phyloP scores from a whole-genome alignment of 2,113 vertebrate genomes.

The Megatriorchis doriae region DNA sequence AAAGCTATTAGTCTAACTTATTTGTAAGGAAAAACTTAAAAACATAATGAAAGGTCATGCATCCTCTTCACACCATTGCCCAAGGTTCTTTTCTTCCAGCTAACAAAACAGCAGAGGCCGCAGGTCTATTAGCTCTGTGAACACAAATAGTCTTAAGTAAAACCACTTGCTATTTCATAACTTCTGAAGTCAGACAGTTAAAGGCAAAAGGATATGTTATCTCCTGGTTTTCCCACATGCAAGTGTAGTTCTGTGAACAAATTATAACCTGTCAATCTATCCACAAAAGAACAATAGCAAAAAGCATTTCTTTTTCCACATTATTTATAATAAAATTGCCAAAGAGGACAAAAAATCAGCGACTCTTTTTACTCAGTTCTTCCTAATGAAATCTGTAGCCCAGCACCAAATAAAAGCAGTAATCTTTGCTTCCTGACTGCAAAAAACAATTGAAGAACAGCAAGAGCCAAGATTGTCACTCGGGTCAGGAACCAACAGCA shows the following conservation, averaged over 20 bases:
- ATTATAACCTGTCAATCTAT: background rate
- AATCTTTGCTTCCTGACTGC: background rate
- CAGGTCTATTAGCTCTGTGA: background rate
- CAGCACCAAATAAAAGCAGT: background rate
- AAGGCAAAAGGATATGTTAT: background rate
- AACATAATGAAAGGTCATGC: background rate
- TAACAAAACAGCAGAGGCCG: background rate
- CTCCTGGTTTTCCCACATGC: background rate
- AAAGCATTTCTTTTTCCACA: background rate
- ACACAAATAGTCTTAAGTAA: background rate
- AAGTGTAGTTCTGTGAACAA: background rate
- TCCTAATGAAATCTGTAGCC: background rate
- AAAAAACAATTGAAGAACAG: background rate
- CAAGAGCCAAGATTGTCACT: background rate
- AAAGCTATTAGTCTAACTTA: background rate
- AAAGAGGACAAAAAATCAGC: background rate
- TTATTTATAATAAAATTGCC: background rate
- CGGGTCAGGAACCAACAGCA: background rate
- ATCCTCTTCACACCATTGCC: background rate
- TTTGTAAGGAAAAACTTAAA: background rate
- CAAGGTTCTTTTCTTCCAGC: background rate
- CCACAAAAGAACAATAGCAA: background rate
- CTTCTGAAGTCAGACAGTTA: background rate
- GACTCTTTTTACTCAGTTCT: background rate
- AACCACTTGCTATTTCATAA: conserved; percentile 6